These are phyloP conservation scores for Neodiprion lecontei DNA, from an alignment of 1,140 invertebrate species.

Conservation along the genomic window DNA sequence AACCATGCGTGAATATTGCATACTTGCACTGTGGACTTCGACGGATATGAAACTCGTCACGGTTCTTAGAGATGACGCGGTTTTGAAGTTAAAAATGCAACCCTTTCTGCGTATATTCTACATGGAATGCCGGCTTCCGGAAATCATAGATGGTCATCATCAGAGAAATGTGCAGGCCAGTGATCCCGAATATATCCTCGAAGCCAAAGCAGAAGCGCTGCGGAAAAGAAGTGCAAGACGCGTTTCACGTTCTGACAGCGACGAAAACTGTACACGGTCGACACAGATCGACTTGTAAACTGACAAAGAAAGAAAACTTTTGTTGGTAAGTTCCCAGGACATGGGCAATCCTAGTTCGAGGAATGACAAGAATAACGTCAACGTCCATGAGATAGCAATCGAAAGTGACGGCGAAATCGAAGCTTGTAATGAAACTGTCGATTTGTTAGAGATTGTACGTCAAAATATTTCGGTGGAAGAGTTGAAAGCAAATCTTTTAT, in stretches of 20 bases:
- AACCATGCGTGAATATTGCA: slow-evolving; percentile 44
- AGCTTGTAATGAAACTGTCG: not conserved
- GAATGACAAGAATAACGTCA: slow-evolving; percentile 10
- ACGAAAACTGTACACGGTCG: too few species aligned
- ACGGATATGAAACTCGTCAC: slow-evolving; percentile 25
- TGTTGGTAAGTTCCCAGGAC: too few species aligned
- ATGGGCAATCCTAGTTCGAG: not conserved
- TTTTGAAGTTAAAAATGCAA: slow-evolving; percentile 38
- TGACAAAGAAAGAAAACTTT: too few species aligned
- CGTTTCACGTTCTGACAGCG: not conserved
- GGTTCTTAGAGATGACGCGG: slow-evolving; percentile 29
- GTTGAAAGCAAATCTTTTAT: not conserved
- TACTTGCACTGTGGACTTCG: slow-evolving; percentile 49
- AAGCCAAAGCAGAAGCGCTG: slow-evolving; percentile 7
- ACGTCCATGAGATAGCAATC: slow-evolving; percentile 1
- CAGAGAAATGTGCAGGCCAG: slow-evolving; percentile 27
- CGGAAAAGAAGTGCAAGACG: slow-evolving; percentile 20
- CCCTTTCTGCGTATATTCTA: slow-evolving; percentile 24
- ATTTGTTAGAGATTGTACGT: slow-evolving; percentile 3
- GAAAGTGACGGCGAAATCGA: slow-evolving; percentile 10
- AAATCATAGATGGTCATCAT: slow-evolving; percentile 30
- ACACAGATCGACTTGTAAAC: too few species aligned
- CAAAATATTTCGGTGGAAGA: slow-evolving; percentile 9
- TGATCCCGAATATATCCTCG: slow-evolving; percentile 26
- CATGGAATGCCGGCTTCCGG: slow-evolving; percentile 24